Conservation (phyloP, 37 sponge, comb jelly and placozoan genomes). For the Chondrilla cf. caribensis region DNA sequence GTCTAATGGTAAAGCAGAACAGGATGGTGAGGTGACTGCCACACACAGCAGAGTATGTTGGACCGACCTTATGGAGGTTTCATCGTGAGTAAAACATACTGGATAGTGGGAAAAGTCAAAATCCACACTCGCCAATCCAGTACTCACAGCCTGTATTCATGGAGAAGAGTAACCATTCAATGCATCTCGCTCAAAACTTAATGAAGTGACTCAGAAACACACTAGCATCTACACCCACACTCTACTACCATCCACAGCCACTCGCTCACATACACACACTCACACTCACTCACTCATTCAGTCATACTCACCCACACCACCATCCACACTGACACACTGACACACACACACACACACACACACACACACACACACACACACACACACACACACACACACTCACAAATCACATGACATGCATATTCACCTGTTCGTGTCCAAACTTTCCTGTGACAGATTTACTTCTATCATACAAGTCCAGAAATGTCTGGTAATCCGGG, state of each 20-base stretch:
- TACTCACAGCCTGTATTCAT: slow-evolving; percentile 33
- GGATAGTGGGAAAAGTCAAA: slow-evolving; percentile 56
- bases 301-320: neutral
- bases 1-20: neutral
- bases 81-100: slow-evolving; percentile 44
- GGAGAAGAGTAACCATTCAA: neutral
- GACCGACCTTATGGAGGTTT: slow-evolving; percentile 56
- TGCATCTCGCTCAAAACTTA: too few relatives aligned
- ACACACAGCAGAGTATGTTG: too few relatives aligned
- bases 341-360: too few relatives aligned
- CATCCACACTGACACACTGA: too few relatives aligned
- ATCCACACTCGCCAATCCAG: slow-evolving; percentile 62
- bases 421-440: neutral
- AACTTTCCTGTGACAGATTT: neutral
- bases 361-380: too few relatives aligned
- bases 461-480: neutral
- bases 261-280: neutral
- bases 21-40: too few relatives aligned
- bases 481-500: slow-evolving; percentile 13
- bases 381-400: too few relatives aligned
- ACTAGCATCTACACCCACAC: neutral
- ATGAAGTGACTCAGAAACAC: neutral
- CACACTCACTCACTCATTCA: slow-evolving; percentile 16
- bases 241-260: neutral
- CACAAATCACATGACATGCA: neutral